Percentiles rank a stretch among this genome's conserved stretches.
Evolutionary conservation across 2,888 invertebrate genomes (phyloP).

Genomic region (Epistrophe eligans): DNA sequence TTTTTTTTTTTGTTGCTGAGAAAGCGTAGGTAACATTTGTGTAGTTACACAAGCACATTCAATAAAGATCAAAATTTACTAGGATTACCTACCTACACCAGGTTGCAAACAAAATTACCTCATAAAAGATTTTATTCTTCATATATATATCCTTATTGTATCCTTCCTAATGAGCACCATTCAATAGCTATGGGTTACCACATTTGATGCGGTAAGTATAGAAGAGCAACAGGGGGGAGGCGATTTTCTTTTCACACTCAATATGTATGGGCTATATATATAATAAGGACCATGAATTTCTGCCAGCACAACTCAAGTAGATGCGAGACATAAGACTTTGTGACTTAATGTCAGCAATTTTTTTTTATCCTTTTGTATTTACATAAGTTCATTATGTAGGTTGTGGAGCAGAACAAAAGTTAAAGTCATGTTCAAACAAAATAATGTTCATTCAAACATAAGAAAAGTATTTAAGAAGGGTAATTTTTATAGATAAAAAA

Average conservation of each 20-base stretch:
- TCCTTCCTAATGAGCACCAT: constrained; percentile 39
- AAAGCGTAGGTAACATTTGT: not conserved
- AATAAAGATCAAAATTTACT: constrained; percentile 32
- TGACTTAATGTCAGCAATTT: constrained; percentile 4
- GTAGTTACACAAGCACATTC: constrained; percentile 17
- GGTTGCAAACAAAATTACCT: constrained; percentile 5
- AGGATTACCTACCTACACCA: constrained; percentile 13
- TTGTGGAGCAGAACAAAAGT: not conserved
- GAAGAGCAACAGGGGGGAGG: not conserved
- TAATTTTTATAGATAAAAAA: no score
- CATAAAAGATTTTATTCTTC: constrained; percentile 27
- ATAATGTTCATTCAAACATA: not conserved
- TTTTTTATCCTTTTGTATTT: not conserved
- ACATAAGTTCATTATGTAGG: not conserved
- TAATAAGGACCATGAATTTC: not conserved
- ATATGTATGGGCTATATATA: not conserved
- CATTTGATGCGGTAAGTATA: not conserved
- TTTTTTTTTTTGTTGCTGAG: constrained; percentile 39
- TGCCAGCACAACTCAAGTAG: not conserved
- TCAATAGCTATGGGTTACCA: constrained; percentile 1
- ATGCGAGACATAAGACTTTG: constrained; percentile 11
- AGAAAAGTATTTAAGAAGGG: not conserved
- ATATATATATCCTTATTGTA: constrained; percentile 25
- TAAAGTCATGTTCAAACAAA: not conserved
- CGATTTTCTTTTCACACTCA: not conserved